Evolutionary conservation across 2,113 vertebrate species (phyloP), one percentile per base, ranked within the genome.

Genomic region (Oplegnathus fasciatus): DNA sequence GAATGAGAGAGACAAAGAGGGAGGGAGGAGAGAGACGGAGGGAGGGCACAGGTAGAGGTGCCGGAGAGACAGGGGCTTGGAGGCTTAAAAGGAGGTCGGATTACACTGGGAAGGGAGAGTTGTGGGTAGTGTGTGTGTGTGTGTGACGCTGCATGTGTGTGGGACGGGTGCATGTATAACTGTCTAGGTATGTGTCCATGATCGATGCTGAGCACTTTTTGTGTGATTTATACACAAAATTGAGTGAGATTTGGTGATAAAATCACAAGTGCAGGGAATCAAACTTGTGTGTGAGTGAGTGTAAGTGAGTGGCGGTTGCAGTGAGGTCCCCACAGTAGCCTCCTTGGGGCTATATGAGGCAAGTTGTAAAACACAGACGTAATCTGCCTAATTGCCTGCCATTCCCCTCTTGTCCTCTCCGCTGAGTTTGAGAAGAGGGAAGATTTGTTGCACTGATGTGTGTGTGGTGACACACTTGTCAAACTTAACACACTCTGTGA

Each of bases 31-130:
- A 92, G 93, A 91, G 82, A 73, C 79, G 42, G 93, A 94, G 95
- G 95, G 93, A 95, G 94, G 92, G 93, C 92, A 93, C 95, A 96
- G 96, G 95, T 96, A 95, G 96, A 95, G 94, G 88, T 93, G 90
- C 55, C 32, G 57, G 77, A 92, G 83, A 91, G 75, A 90, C 83
- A 84, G 88, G 88, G 94, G 94, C 92, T 95, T 78, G 87, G 90
- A 92, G 86, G 86, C 87, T 92, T 82, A 83, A 77, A 70, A 83
- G 78, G 86, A 96, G 97, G 95, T 96, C 96, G 91, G 95, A 94
- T 98, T 98, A 97, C 97, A 96, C 75, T 54, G 75, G 80, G 76
- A 83, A 80, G 83, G 73, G 66, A 80, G 80, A 73, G 79, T 42
- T 69, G 46, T 26, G 30, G 42, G 68, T 44, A 78, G 50, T 72